Conservation (phyloP, 2,888 invertebrate species). For the Amphipyra tragopoginis region DNA sequence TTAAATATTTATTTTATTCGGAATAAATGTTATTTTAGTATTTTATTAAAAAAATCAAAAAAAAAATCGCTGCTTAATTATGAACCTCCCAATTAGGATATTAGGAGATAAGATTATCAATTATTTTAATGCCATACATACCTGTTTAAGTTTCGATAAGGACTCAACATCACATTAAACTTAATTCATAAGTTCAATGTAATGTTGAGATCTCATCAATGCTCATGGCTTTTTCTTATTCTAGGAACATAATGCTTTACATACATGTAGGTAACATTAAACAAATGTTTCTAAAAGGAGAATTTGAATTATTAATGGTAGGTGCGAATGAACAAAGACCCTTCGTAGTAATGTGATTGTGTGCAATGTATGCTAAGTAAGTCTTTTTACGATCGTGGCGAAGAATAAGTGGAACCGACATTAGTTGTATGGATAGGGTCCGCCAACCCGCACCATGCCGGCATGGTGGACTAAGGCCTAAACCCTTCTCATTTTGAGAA, state of each 20-base stretch:
- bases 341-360: constrained; percentile 2
- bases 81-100: too few species aligned
- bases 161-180: neutral
- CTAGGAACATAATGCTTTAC: neutral
- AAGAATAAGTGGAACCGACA: neutral
- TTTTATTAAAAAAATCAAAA: too few species aligned
- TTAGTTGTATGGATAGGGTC: too few species aligned
- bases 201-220: neutral
- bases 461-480: too few species aligned
- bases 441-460: too few species aligned
- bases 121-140: too few species aligned
- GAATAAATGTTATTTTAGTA: too few species aligned
- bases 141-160: too few species aligned
- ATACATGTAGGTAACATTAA: constrained; percentile 1
- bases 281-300: constrained; percentile 9
- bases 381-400: neutral
- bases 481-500: too few species aligned
- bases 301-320: constrained; percentile 11
- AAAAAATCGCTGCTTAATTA: too few species aligned
- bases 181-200: neutral
- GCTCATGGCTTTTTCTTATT: neutral
- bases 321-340: constrained; percentile 6
- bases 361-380: constrained; percentile 6
- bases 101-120: too few species aligned
- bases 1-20: too few species aligned